These are phyloP conservation scores for Ginglymostoma cirratum DNA, from an alignment of 2,113 vertebrate genomes.

Conservation along the genomic window DNA sequence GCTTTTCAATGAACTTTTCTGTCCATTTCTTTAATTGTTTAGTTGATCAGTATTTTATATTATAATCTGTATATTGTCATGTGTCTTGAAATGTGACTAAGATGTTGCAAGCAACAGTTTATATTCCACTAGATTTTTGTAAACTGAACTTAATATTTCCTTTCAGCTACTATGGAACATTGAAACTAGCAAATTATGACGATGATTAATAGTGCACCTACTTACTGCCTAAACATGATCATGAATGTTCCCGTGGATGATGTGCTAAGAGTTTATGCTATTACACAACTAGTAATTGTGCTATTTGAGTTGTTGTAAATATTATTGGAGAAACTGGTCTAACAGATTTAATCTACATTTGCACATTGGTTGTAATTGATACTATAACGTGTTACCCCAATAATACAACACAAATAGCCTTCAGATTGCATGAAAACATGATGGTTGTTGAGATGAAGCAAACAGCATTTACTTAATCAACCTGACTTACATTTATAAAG, in stretches of 20 bases:
- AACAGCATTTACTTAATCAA: background rate
- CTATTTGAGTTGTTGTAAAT: background rate
- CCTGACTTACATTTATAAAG: background rate
- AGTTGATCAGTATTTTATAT: background rate
- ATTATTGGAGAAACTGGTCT: background rate
- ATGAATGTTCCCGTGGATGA: background rate
- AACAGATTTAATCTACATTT: background rate
- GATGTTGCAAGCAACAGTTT: background rate
- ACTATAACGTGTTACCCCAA: background rate
- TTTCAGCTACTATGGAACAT: background rate
- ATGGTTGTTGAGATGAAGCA: background rate
- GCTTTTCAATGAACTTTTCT: background rate
- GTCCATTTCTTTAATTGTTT: background rate
- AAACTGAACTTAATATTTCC: background rate
- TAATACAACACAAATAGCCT: background rate
- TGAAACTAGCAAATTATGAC: constrained; percentile 1
- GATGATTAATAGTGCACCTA: background rate
- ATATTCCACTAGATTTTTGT: background rate
- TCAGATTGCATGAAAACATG: background rate
- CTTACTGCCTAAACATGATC: background rate
- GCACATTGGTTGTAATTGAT: background rate
- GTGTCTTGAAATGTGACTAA: background rate
- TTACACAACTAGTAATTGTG: background rate
- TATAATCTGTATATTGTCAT: background rate
- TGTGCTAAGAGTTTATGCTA: background rate